A percentile compares a stretch with the other conserved stretches of the same genome.
phyloP scores from a whole-genome alignment of 2,888 invertebrate species.

The Melipona beecheii region DNA sequence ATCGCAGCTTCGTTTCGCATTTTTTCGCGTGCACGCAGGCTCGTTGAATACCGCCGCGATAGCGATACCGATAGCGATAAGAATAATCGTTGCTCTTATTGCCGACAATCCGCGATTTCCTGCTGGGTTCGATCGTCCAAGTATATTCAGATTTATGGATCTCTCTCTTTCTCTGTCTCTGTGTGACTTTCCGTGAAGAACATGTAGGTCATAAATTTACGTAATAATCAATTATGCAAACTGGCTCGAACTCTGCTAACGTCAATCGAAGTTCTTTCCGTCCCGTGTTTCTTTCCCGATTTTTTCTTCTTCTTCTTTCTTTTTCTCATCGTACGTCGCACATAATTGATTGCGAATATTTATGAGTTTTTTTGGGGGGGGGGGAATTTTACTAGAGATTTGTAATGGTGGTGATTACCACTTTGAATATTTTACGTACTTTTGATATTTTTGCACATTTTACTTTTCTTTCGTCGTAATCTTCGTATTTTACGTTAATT shows the following conservation, averaged over 20 bases:
- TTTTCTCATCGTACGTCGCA: too few relatives aligned
- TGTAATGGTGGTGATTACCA: too few relatives aligned
- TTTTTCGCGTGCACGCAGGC: background rate
- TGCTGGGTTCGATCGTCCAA: slow-evolving; percentile 18
- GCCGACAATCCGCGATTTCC: slow-evolving; percentile 39
- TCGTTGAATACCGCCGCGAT: background rate
- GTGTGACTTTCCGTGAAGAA: background rate
- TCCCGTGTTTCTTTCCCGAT: background rate
- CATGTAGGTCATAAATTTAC: slow-evolving; percentile 20
- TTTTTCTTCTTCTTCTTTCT: background rate
- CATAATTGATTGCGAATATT: too few relatives aligned
- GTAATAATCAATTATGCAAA: slow-evolving; percentile 51
- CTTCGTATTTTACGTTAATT: too few relatives aligned
- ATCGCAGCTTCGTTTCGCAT: background rate
- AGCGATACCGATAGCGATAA: slow-evolving; percentile 32
- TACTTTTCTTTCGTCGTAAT: too few relatives aligned
- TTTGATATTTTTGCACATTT: too few relatives aligned
- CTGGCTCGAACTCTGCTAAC: background rate
- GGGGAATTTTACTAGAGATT: too few relatives aligned
- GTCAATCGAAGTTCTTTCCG: background rate
- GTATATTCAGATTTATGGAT: background rate
- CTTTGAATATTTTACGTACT: too few relatives aligned
- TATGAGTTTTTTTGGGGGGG: too few relatives aligned
- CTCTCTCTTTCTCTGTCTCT: background rate
- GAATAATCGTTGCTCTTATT: slow-evolving; percentile 45